Conservation (phyloP, 2,888 invertebrate genomes). For the Hypselothyrea guttata region DNA sequence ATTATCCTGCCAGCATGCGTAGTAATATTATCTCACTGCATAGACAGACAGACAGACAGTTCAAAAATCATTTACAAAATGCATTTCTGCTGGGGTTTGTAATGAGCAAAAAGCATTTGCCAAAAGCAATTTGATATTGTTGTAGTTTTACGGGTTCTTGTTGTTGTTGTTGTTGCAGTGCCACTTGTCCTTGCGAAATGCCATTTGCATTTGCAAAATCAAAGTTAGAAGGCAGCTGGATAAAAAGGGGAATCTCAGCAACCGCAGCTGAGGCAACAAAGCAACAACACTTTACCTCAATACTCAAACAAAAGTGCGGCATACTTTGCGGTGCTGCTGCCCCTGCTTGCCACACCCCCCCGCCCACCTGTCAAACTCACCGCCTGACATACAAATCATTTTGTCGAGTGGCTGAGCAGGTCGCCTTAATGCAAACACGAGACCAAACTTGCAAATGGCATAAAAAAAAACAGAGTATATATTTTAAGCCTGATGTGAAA, state of each 20-base stretch:
- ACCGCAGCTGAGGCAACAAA: constrained; percentile 37
- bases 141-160: constrained; percentile 14
- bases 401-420: constrained; percentile 53
- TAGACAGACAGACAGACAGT: too few relatives aligned
- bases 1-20: background rate
- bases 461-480: constrained; percentile 29
- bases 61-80: constrained; percentile 9
- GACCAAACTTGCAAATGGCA: constrained; percentile 16
- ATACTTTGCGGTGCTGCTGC: constrained; percentile 59
- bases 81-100: constrained; percentile 23
- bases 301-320: constrained; percentile 67
- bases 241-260: background rate
- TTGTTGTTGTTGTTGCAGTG: constrained; percentile 19
- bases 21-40: background rate
- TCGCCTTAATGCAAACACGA: constrained; percentile 32
- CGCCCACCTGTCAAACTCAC: constrained; percentile 12
- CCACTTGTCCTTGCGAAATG: constrained; percentile 62
- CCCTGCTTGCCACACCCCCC: background rate
- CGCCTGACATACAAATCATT: constrained; percentile 71
- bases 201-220: constrained; percentile 68
- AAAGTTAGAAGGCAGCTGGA: constrained; percentile 23
- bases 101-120: constrained; percentile 48
- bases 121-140: constrained; percentile 30
- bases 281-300: constrained; percentile 70
- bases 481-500: constrained; percentile 23